A percentile compares a stretch with the other conserved stretches of the same genome.
These are phyloP conservation scores for Petrosia ficiformis DNA, from an alignment of 37 sponge, comb jelly and placozoan species.

Conservation along the genomic window DNA sequence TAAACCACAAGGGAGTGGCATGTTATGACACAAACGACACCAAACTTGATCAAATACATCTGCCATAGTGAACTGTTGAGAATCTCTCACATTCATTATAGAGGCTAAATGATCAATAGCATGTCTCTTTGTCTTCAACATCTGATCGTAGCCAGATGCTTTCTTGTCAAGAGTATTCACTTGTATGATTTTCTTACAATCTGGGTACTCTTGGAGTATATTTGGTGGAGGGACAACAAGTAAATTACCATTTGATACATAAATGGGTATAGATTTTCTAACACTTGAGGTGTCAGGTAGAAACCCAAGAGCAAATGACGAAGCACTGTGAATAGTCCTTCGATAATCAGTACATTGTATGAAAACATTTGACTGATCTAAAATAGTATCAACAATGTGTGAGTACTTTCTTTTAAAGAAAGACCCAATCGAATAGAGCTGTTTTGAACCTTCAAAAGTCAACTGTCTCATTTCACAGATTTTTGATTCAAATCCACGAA, in stretches of 20 bases:
- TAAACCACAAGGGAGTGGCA: conserved; percentile 27
- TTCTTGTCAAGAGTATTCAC: neutral
- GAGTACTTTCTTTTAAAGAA: conserved; percentile 30
- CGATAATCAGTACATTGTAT: conserved; percentile 47
- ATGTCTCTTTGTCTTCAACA: neutral
- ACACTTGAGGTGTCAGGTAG: conserved; percentile 1
- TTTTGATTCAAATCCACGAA: conserved; percentile 14
- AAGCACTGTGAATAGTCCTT: conserved; percentile 55
- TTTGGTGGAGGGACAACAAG: conserved; percentile 36
- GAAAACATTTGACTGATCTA: conserved; percentile 2
- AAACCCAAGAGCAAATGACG: conserved; percentile 56
- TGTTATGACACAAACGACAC: conserved; percentile 8
- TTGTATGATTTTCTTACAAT: conserved; percentile 9
- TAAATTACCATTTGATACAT: conserved; percentile 30
- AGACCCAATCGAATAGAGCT: conserved; percentile 23
- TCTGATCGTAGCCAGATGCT: neutral
- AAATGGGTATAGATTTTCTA: conserved; percentile 9
- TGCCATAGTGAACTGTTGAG: neutral
- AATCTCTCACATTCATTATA: conserved; percentile 4
- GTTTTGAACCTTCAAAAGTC: conserved; percentile 33
- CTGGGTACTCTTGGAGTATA: neutral
- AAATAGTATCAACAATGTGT: neutral
- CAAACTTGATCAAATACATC: conserved; percentile 26
- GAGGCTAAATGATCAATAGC: neutral
- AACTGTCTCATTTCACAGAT: conserved; percentile 33